phyloP scores from a whole-genome alignment of 2,888 invertebrate genomes.

The Dasysyrphus tricinctus region DNA sequence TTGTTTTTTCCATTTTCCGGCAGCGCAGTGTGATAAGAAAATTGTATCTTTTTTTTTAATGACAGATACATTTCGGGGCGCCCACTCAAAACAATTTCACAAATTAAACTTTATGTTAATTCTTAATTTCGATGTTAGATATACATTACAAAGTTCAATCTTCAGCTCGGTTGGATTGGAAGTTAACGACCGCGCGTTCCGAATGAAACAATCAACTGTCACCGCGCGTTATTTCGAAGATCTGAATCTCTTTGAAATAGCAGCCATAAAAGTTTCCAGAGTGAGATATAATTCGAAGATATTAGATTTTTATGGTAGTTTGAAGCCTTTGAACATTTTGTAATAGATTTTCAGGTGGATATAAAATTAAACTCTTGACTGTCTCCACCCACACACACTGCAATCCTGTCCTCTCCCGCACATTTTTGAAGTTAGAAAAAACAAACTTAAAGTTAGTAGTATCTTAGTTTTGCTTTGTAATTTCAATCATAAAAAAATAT shows the following conservation, averaged over 20 bases:
- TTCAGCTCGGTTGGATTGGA: background rate
- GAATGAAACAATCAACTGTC: constrained; percentile 64
- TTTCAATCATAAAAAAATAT: constrained; percentile 50
- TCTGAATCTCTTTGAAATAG: constrained; percentile 62
- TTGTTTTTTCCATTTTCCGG: too few species aligned
- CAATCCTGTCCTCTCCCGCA: background rate
- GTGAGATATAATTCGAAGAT: constrained; percentile 55
- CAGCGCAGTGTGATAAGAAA: constrained; percentile 1
- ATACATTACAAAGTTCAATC: constrained; percentile 15
- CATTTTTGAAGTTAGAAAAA: background rate
- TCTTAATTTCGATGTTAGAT: constrained; percentile 43
- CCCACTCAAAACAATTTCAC: constrained; percentile 59
- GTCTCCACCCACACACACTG: constrained; percentile 58
- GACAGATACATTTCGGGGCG: constrained; percentile 26
- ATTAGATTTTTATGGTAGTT: constrained; percentile 54
- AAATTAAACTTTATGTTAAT: constrained; percentile 70
- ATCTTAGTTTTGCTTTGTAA: constrained; percentile 9
- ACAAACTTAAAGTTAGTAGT: too few species aligned
- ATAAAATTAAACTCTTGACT: constrained; percentile 55
- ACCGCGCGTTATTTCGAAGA: constrained; percentile 46
- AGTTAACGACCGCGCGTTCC: constrained; percentile 56
- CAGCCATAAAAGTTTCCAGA: constrained; percentile 37
- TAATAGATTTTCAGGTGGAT: constrained; percentile 39
- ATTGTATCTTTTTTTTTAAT: background rate
- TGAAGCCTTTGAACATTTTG: constrained; percentile 54